Percentiles rank a stretch among this genome's conserved stretches.
phyloP scores from a whole-genome alignment of 2,113 vertebrate genomes.

The Meleagris gallopavo region DNA sequence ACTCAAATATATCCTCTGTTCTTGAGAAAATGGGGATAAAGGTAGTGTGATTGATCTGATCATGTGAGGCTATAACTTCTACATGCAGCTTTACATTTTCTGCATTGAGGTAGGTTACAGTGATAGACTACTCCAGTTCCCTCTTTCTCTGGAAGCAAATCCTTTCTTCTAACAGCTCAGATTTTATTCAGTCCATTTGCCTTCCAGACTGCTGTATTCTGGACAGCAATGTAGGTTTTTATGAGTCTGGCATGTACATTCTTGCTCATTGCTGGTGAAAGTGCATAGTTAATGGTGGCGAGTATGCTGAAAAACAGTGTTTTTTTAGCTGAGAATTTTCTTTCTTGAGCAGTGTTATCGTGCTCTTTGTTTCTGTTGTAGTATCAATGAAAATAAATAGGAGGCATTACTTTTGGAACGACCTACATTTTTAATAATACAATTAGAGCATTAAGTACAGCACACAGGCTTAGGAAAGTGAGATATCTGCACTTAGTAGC shows the following conservation, averaged over 20 bases:
- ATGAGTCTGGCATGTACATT: neutral
- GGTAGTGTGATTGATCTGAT: neutral
- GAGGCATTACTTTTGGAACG: neutral
- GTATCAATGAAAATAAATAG: neutral
- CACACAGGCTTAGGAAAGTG: neutral
- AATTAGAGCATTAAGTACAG: neutral
- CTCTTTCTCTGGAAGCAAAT: constrained; percentile 8
- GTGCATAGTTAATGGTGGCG: neutral
- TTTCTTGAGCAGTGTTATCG: neutral
- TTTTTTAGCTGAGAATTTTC: neutral
- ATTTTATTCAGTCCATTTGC: neutral
- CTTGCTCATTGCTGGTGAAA: neutral
- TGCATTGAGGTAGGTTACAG: neutral
- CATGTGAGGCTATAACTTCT: neutral
- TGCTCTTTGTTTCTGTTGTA: neutral
- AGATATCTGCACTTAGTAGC: neutral
- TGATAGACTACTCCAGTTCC: neutral
- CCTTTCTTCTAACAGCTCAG: constrained; percentile 8
- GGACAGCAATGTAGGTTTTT: no score
- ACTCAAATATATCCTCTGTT: neutral
- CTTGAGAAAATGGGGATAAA: neutral
- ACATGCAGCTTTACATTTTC: neutral
- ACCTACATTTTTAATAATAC: neutral
- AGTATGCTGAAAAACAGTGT: neutral
- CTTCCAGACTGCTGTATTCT: no score